A percentile compares a stretch with the other conserved stretches of the same genome.
Evolutionary conservation across 2,797 vertebrate genomes (phyloP).

Genomic region (Melanitta fusca): DNA sequence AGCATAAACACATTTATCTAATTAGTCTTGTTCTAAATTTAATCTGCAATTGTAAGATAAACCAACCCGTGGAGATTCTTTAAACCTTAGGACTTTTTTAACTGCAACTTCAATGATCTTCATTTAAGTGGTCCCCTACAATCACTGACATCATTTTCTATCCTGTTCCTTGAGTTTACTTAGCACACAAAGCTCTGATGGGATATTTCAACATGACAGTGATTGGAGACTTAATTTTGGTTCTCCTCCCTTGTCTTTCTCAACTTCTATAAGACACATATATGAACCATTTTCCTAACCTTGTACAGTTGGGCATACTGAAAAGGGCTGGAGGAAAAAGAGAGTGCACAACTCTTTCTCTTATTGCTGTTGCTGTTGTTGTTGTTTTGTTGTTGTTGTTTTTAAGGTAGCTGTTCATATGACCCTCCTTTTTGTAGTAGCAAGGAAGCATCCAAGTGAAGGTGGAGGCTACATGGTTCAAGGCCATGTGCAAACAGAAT

Average conservation of each 20-base stretch:
- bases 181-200: constrained; percentile 6
- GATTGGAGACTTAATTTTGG: not conserved
- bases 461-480: not conserved
- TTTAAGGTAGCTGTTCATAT: not conserved
- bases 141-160: constrained; percentile 42
- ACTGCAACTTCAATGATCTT: constrained; percentile 56
- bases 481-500: not conserved
- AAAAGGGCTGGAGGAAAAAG: not conserved
- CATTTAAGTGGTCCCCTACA: constrained; percentile 29
- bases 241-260: not conserved
- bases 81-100: constrained; percentile 71
- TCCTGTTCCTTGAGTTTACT: constrained; percentile 6
- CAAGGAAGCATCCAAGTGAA: not conserved
- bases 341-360: not conserved
- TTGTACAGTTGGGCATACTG: not conserved
- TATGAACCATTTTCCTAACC: not conserved
- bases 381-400: not conserved
- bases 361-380: not conserved
- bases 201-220: not conserved
- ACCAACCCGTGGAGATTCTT: constrained; percentile 65
- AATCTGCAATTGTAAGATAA: constrained; percentile 78
- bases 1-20: constrained; percentile 61
- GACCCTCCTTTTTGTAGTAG: not conserved
- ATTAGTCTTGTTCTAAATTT: constrained; percentile 70
- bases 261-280: not conserved